Conservation (phyloP, 2,888 invertebrate genomes). For the Creontiades dilutus region DNA sequence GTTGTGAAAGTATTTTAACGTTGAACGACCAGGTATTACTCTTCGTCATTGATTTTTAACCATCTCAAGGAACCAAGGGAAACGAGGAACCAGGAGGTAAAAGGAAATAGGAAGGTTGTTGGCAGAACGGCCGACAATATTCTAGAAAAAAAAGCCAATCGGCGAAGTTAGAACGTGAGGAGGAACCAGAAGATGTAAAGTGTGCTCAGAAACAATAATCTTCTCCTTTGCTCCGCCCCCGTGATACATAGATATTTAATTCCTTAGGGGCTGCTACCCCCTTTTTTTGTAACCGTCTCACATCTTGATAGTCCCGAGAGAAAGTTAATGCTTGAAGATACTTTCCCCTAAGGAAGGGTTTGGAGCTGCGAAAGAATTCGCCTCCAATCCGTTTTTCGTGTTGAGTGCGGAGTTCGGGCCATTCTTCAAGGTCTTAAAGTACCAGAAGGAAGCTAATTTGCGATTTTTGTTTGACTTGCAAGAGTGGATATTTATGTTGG, state of each 20-base stretch:
- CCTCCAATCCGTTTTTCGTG: slow-evolving; percentile 27
- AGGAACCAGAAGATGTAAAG: slow-evolving; percentile 69
- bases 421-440: slow-evolving; percentile 39
- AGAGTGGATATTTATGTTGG: no score
- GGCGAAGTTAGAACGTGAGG: slow-evolving; percentile 65
- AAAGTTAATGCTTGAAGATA: slow-evolving; percentile 70
- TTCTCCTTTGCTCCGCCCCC: background rate
- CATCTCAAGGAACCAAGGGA: no score
- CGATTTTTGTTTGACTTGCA: background rate
- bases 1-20: no score
- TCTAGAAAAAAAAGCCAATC: slow-evolving; percentile 63
- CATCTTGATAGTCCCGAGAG: slow-evolving; percentile 69
- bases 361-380: slow-evolving; percentile 53
- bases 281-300: slow-evolving; percentile 59
- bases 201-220: slow-evolving; percentile 71
- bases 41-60: no score
- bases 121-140: slow-evolving; percentile 7
- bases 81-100: background rate
- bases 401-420: background rate
- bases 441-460: background rate
- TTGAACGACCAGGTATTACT: no score
- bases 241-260: slow-evolving; percentile 71
- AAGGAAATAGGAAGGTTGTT: background rate
- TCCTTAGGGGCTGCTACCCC: slow-evolving; percentile 49
- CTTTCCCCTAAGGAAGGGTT: slow-evolving; percentile 33